Evolutionary conservation across 2,888 invertebrate species (phyloP).

Genomic region (Mystacides longicornis): DNA sequence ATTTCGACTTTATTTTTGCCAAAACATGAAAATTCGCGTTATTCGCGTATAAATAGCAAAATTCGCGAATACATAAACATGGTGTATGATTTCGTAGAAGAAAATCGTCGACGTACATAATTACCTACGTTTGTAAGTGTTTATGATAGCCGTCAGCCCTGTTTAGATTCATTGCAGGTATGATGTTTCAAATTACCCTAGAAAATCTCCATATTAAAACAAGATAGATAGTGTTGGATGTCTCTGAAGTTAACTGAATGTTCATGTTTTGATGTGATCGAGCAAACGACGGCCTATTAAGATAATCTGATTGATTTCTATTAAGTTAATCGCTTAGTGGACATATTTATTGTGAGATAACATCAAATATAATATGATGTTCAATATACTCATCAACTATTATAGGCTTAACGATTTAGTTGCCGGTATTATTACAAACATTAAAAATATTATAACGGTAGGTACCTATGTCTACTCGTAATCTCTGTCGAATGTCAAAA

Average conservation of each 20-base stretch:
- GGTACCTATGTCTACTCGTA: background rate
- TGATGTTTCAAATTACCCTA: background rate
- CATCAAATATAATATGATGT: background rate
- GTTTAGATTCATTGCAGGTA: no score
- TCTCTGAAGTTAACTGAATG: background rate
- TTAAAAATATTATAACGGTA: background rate
- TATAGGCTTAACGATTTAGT: background rate
- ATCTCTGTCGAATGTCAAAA: no score
- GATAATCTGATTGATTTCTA: background rate
- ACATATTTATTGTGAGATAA: no score
- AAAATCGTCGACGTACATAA: no score
- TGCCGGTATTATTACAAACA: background rate
- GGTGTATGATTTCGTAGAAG: no score
- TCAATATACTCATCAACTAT: background rate
- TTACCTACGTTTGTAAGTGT: background rate
- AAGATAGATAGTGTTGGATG: background rate
- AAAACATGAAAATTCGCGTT: no score
- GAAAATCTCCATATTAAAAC: background rate
- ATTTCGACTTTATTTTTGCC: no score
- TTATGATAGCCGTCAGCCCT: no score
- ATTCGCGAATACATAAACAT: no score
- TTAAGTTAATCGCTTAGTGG: background rate
- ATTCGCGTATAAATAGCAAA: no score
- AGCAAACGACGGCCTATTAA: background rate
- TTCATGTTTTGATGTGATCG: background rate